Base-by-base conservation (phyloP, 2,113 vertebrate species). In the Cottus gobio region DNA sequence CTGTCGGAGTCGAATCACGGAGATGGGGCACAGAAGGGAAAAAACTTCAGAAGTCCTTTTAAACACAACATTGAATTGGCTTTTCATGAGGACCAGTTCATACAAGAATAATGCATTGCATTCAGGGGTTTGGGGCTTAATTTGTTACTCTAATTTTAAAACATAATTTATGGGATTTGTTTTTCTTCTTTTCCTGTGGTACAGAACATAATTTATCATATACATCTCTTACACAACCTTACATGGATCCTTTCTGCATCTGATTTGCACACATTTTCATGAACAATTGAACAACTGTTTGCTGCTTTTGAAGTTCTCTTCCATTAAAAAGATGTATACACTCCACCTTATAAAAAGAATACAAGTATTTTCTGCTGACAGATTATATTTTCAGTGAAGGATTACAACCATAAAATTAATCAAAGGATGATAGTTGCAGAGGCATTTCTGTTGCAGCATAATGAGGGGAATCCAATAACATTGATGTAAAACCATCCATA, bases 21-120 rank as follows among this genome's bases (percentile, higher is more conserved):
- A 88, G 83, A 79, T 24, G 36, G 71, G 60, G 44, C 52, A 48
- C 28, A 73, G 50, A 62, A 24, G 39, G 66, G 31, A 20, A 26
- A 57, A 73, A 77, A 67, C 68, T 24, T 11, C 46, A 61, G 18
- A 86, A 76, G 60, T 87, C n/a, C 77, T 62, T 69, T 73, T 84
- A 84, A 90, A 84, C 72, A 75, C 70, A 36, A 83, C 77, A 82
- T 79, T 52, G 78, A 87, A 75, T 83, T 77, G 80, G 72, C 79
- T 86, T 87, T 68, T 87, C 79, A 83, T 71, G 15, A 74, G 54
- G 73, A 85, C 66, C 16, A 66, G 82, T 85, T 81, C 57, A 83
- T 75, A 85, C 15, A 4, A 6, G 86, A 92, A 92, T 90, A 88
- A 87, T 91, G 65, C 42, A 85, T 89, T 7, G 1, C 71, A 70